phyloP scores from a whole-genome alignment of 2,888 invertebrate species.

The Drosophila putrida region DNA sequence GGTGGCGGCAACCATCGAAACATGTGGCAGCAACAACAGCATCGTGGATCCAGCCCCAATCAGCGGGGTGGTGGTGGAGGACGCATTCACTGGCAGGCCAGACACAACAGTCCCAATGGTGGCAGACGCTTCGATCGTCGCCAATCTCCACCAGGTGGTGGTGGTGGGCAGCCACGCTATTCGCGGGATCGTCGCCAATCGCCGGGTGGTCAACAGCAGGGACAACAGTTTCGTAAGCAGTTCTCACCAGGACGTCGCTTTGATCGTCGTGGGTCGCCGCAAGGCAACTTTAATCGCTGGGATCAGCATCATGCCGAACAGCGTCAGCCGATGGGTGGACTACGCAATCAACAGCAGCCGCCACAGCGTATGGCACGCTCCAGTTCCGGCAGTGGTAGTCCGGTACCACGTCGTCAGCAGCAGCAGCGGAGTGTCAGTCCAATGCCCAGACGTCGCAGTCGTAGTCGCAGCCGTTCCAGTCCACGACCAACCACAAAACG shows the following conservation, averaged over 20 bases:
- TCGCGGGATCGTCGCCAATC: slow-evolving; percentile 74
- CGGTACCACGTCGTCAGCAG: slow-evolving; percentile 57
- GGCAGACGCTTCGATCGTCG: slow-evolving; percentile 73
- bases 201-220: slow-evolving; percentile 57
- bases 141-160: slow-evolving; percentile 64
- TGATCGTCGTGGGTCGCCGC: slow-evolving; percentile 76
- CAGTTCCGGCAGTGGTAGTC: slow-evolving; percentile 54
- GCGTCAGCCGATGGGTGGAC: slow-evolving; percentile 31
- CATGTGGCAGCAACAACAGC: slow-evolving; percentile 66
- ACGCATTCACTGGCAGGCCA: slow-evolving; percentile 79
- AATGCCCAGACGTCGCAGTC: slow-evolving; percentile 49
- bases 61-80: slow-evolving; percentile 71
- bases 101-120: slow-evolving; percentile 81
- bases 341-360: slow-evolving; percentile 43
- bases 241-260: slow-evolving; percentile 76
- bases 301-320: slow-evolving; percentile 61
- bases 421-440: slow-evolving; percentile 65
- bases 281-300: slow-evolving; percentile 78
- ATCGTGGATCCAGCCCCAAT: slow-evolving; percentile 73
- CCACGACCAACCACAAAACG: slow-evolving; percentile 22
- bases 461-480: slow-evolving; percentile 50
- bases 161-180: slow-evolving; percentile 51
- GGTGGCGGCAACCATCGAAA: slow-evolving; percentile 73
- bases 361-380: slow-evolving; percentile 42
- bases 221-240: slow-evolving; percentile 81